These are phyloP conservation scores for Pteruthius melanotis DNA, from an alignment of 2,113 vertebrate species.

Conservation along the genomic window DNA sequence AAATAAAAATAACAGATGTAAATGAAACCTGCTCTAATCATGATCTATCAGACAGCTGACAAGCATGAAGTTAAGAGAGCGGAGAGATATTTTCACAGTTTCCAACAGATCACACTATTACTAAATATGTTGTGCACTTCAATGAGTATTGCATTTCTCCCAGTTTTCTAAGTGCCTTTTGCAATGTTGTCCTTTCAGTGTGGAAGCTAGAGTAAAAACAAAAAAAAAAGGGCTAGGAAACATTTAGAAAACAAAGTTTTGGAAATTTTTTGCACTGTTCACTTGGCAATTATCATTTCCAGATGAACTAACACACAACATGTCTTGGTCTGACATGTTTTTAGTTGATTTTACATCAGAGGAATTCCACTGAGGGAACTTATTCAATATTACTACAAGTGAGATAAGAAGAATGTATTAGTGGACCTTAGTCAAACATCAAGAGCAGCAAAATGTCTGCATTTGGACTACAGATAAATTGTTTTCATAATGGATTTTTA, in stretches of 20 bases:
- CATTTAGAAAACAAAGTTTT: not conserved
- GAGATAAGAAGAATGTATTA: not conserved
- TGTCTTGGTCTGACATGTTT: not conserved
- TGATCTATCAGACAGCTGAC: not conserved
- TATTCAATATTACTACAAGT: not conserved
- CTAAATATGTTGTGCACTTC: not conserved
- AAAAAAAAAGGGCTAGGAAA: not conserved
- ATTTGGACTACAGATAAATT: not conserved
- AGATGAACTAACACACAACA: not conserved
- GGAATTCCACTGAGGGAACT: not conserved
- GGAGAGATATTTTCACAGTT: not conserved
- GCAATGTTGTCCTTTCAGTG: not conserved
- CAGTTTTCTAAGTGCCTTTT: not conserved
- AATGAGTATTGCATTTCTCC: not conserved
- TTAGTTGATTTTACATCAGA: not conserved
- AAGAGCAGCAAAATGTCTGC: not conserved
- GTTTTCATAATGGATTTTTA: not conserved
- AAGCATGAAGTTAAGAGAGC: not conserved
- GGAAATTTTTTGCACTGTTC: not conserved
- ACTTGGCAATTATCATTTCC: not conserved
- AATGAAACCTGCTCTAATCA: not conserved
- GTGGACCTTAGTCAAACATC: not conserved
- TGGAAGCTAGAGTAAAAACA: not conserved
- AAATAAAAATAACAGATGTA: not conserved
- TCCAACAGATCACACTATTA: not conserved